phyloP scores from a whole-genome alignment of 2,888 invertebrate species.

The Mythimna pallens region DNA sequence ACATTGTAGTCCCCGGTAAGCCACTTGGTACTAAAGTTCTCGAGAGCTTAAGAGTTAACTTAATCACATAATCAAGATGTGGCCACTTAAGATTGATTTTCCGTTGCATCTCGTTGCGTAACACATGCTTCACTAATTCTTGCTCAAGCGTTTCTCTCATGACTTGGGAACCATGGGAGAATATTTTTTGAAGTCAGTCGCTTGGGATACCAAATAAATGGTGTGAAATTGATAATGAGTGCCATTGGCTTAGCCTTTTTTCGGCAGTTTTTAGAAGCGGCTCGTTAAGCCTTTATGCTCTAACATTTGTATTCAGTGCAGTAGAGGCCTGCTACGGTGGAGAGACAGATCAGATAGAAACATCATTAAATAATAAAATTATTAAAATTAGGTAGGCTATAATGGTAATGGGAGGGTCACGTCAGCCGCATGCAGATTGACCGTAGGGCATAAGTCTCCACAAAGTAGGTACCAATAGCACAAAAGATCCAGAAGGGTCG shows the following conservation, averaged over 20 bases:
- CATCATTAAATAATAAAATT: too few species aligned
- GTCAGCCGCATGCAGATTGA: too few species aligned
- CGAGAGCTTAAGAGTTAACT: conserved; percentile 70
- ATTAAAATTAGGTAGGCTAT: too few species aligned
- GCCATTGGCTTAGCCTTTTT: conserved; percentile 4
- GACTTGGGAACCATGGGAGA: conserved; percentile 54
- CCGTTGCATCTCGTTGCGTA: conserved; percentile 70
- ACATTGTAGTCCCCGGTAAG: conserved; percentile 52
- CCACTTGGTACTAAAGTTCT: conserved; percentile 55
- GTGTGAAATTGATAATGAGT: conserved; percentile 46
- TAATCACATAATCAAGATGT: conserved; percentile 85
- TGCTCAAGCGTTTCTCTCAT: conserved; percentile 55
- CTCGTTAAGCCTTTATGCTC: conserved; percentile 14
- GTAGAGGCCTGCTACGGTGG: too few species aligned
- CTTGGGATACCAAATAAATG: conserved; percentile 29
- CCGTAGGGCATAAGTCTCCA: too few species aligned
- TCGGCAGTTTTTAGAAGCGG: conserved; percentile 18
- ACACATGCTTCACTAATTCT: conserved; percentile 72
- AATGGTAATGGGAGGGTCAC: too few species aligned
- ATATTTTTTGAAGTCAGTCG: conserved; percentile 12
- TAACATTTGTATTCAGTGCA: not conserved
- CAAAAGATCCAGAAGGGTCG: too few species aligned
- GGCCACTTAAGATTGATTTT: conserved; percentile 79
- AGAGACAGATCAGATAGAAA: too few species aligned
- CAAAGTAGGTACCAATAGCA: too few species aligned